Base-by-base conservation (phyloP, 2,797 vertebrate genomes). In the Macrochelys suwanniensis region DNA sequence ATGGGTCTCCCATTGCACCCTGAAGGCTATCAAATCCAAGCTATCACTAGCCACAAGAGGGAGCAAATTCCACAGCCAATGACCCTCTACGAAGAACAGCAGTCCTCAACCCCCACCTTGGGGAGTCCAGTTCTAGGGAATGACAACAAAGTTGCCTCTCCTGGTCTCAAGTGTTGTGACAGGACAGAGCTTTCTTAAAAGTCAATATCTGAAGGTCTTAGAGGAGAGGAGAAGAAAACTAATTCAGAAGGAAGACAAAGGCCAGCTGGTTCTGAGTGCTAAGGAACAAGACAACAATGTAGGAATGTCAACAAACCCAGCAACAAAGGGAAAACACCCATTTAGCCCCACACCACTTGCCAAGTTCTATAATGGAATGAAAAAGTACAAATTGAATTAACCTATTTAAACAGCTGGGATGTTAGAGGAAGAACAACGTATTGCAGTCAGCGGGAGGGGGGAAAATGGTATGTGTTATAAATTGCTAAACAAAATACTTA, bases 401-500 rank as follows among this genome's bases (percentile, higher is more conserved):
- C 65, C 33, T 4, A 65, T 33, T 77, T 2, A 2, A 81, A 45
- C 2, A n/a, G 54, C 56, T 87, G 12, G 68, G 42, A 13, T 2
- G 0, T 4, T 21, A 1, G 23, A 51, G 42, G 54, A 54, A 45
- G 54, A 65, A 31, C 37, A 9, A 2, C 11, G 51, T 28, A 33
- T 2, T 11, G 80, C 11, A 49, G 71, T 79, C 12, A 59, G 76
- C 15, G 17, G n/a, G 33, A 77, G 1, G 8, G 2, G 28, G 3
- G 28, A 59, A 54, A 31, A 21, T 1, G 4, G 28, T 15, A 21
- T 61, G 2, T 6, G 11, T 57, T 33, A 65, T 31, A 51, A 54
- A 54, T 89, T 87, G 89, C 83, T 80, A 68, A 68, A 68, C n/a
- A 68, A 68, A 68, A 37, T 21, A 68, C 33, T 65, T n/a, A 65